These are phyloP conservation scores for Sitobion miscanthi DNA, from an alignment of 1,140 invertebrate genomes.

Conservation along the genomic window DNA sequence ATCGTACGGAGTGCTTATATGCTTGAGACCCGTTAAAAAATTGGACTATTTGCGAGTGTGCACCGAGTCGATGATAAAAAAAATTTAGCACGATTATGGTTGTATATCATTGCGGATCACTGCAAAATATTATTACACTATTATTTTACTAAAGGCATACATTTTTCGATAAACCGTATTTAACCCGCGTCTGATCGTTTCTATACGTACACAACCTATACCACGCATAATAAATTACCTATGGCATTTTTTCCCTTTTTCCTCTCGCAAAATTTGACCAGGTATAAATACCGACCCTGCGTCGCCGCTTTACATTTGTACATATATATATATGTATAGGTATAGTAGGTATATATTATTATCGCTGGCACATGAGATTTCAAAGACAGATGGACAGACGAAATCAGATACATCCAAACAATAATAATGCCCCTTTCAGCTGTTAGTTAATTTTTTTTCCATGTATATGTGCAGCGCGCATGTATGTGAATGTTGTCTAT, in stretches of 20 bases:
- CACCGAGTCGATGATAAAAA: background rate
- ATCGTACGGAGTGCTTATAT: background rate
- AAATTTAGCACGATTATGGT: too few species aligned
- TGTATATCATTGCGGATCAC: too few species aligned
- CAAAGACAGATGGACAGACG: constrained; percentile 56
- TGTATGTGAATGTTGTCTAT: constrained; percentile 42
- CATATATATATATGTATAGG: background rate
- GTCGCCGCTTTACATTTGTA: background rate
- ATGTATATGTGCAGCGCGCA: background rate
- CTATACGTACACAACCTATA: too few species aligned
- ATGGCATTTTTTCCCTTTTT: background rate
- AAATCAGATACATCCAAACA: constrained; percentile 57
- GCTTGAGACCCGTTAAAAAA: too few species aligned
- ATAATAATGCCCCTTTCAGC: constrained; percentile 56
- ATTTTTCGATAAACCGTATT: too few species aligned
- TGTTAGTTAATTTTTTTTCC: constrained; percentile 52
- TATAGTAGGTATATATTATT: background rate
- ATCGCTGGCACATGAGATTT: constrained; percentile 22
- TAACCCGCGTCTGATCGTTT: too few species aligned
- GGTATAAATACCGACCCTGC: background rate
- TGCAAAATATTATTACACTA: too few species aligned
- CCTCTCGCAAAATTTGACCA: constrained; percentile 11
- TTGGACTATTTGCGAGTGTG: background rate
- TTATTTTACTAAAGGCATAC: too few species aligned
- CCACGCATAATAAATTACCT: background rate